Evolutionary conservation across 2,113 vertebrate species (phyloP).

Genomic region (Phalacrocorax carbo): DNA sequence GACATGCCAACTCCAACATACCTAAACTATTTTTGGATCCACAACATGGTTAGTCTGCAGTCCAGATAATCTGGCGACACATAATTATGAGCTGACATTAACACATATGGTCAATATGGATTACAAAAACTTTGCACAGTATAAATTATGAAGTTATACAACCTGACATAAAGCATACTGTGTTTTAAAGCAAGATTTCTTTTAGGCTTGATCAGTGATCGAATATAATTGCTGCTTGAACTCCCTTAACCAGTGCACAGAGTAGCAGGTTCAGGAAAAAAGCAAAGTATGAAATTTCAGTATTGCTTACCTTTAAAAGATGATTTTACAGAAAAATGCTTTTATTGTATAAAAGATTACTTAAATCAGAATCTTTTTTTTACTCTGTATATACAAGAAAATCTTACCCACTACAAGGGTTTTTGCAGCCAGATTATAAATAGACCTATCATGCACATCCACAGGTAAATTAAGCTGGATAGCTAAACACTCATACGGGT

Average conservation of each 20-base stretch:
- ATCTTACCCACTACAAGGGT: background rate
- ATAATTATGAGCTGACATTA: background rate
- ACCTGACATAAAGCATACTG: background rate
- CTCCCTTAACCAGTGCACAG: background rate
- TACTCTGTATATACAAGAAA: background rate
- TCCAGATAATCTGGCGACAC: background rate
- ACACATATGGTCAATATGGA: background rate
- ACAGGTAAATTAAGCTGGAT: background rate
- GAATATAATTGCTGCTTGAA: background rate
- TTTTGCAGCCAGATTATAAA: slow-evolving; percentile 5
- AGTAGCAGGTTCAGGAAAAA: background rate
- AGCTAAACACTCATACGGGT: background rate
- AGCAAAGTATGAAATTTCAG: background rate
- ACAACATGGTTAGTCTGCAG: background rate
- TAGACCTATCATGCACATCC: background rate
- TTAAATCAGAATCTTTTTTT: background rate
- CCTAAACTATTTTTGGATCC: background rate
- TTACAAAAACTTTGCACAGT: background rate
- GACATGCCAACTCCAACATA: background rate
- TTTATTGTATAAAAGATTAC: slow-evolving; percentile 8
- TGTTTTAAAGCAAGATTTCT: background rate
- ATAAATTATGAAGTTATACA: background rate
- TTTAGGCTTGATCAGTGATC: background rate
- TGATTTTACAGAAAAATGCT: background rate
- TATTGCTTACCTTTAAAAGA: background rate